phyloP scores from a whole-genome alignment of 2,888 invertebrate species.

The Trilocha varians region DNA sequence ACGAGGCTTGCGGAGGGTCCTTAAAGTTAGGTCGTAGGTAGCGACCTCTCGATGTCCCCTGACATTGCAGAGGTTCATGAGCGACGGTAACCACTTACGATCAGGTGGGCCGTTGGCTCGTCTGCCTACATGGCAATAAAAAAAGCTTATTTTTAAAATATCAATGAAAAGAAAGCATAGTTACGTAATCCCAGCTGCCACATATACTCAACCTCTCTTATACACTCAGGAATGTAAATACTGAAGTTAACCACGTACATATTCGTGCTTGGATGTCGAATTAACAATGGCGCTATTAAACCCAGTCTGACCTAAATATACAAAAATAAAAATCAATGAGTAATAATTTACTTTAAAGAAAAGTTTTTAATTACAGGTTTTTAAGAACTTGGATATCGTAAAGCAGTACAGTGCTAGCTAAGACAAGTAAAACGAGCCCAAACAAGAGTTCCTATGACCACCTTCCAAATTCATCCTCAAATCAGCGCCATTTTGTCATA shows the following conservation, averaged over 20 bases:
- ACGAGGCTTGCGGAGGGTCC: too few relatives aligned
- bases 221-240: conserved; percentile 79
- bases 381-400: too few relatives aligned
- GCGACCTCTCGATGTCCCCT: too few relatives aligned
- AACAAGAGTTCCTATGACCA: too few relatives aligned
- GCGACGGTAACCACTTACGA: background rate
- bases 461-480: too few relatives aligned
- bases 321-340: conserved; percentile 1
- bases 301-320: conserved; percentile 72
- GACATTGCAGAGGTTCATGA: background rate
- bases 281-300: conserved; percentile 80
- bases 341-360: background rate
- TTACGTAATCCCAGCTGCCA: conserved; percentile 80
- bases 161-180: conserved; percentile 13
- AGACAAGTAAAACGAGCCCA: too few relatives aligned
- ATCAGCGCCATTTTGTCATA: too few relatives aligned
- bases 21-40: too few relatives aligned
- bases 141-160: too few relatives aligned
- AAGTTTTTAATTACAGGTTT: too few relatives aligned
- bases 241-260: conserved; percentile 82
- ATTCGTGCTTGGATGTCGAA: conserved; percentile 77
- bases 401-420: too few relatives aligned
- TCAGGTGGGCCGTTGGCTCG: background rate
- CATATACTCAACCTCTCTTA: conserved; percentile 87
- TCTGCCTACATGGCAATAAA: too few relatives aligned